A percentile compares a stretch with the other conserved stretches of the same genome.
Conservation (phyloP, 2,113 vertebrate species). For the Egretta garzetta region DNA sequence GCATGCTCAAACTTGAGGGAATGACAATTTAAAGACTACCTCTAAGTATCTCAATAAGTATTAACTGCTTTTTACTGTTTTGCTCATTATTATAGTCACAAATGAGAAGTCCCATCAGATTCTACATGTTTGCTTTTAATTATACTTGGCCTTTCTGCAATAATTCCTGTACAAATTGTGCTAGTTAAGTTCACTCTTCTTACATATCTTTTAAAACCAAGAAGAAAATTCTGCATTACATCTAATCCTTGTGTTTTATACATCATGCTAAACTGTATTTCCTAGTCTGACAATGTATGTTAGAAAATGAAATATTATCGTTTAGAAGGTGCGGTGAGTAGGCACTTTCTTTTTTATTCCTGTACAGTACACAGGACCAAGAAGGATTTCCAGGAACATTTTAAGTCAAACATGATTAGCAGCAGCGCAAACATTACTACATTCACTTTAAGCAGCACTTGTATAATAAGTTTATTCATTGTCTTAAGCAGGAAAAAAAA, state of each 20-base stretch:
- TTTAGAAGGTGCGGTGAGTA: not conserved
- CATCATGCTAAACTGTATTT: not conserved
- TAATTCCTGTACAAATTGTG: conserved; percentile 24
- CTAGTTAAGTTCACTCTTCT: conserved; percentile 15
- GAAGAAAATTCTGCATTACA: not conserved
- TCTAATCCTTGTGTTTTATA: not conserved
- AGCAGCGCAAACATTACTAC: not conserved
- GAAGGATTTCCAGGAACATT: not conserved
- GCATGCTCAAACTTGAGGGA: conserved; percentile 29
- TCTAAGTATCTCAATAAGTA: conserved; percentile 14
- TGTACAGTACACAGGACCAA: not conserved
- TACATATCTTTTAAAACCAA: conserved; percentile 10
- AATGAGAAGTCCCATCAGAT: not conserved
- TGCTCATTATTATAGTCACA: not conserved
- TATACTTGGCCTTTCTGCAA: conserved; percentile 29
- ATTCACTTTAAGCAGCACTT: not conserved
- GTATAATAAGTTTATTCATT: not conserved
- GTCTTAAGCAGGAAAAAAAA: not conserved
- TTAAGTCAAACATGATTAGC: not conserved
- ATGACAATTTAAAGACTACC: conserved; percentile 24
- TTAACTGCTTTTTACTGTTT: not conserved
- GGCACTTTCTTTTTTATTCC: not conserved
- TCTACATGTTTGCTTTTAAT: conserved; percentile 26
- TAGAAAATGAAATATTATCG: not conserved
- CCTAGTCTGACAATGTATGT: not conserved